phyloP scores from a whole-genome alignment of 2,113 vertebrate genomes.

The Falco punctatus region DNA sequence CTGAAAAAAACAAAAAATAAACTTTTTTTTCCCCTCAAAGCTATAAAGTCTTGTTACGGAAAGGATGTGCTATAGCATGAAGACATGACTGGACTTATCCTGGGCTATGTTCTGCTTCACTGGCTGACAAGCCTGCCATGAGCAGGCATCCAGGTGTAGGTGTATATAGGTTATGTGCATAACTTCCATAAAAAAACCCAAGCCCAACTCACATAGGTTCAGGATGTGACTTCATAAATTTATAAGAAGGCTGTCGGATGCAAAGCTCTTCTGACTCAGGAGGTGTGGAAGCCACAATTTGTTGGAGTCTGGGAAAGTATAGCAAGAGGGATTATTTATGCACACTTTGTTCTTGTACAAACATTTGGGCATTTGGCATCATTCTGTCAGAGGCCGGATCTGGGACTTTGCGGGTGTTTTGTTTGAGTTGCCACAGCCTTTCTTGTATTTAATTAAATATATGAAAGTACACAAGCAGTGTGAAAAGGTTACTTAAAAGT shows the following conservation, averaged over 20 bases:
- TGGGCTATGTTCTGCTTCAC: background rate
- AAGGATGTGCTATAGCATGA: background rate
- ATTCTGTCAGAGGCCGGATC: fast-evolving
- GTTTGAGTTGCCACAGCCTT: background rate
- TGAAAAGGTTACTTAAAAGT: constrained; percentile 45
- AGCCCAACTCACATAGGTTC: background rate
- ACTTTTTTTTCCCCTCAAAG: background rate
- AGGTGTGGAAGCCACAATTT: background rate
- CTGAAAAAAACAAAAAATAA: constrained; percentile 20
- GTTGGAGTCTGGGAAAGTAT: background rate
- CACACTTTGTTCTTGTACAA: background rate
- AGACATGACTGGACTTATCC: background rate
- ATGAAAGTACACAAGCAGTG: background rate
- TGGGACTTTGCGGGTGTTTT: background rate
- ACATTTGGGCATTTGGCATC: background rate
- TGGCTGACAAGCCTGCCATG: background rate
- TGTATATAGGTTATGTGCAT: background rate
- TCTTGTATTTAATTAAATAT: background rate
- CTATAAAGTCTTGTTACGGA: background rate
- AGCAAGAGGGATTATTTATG: background rate
- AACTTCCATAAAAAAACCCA: background rate
- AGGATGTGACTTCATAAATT: background rate
- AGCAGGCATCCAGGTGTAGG: background rate
- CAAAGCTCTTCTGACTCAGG: background rate
- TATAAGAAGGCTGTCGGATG: background rate